Evolutionary conservation across 2,113 vertebrate species (phyloP).

Genomic region (Chiloscyllium plagiosum): DNA sequence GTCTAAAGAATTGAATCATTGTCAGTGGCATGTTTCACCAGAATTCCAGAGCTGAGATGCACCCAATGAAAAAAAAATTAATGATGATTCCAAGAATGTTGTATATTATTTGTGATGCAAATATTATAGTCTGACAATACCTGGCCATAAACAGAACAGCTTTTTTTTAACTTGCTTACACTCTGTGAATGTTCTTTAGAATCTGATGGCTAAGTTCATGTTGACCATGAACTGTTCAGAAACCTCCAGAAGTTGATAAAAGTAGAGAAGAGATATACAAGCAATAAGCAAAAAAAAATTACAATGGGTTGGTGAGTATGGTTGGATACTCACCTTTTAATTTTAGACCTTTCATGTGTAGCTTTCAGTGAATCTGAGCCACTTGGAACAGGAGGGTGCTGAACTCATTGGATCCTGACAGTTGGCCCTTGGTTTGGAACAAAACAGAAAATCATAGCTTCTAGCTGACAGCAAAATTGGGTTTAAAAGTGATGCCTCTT

Average conservation of each 20-base stretch:
- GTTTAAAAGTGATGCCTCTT: background rate
- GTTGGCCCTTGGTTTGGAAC: background rate
- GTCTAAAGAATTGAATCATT: background rate
- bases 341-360: background rate
- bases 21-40: background rate
- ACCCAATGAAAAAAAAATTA: background rate
- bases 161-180: background rate
- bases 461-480: background rate
- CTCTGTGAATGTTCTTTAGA: background rate
- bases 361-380: background rate
- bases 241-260: background rate
- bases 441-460: background rate
- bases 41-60: background rate
- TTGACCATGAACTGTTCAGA: background rate
- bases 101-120: background rate
- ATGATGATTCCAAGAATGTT: background rate
- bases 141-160: background rate
- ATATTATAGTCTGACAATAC: background rate
- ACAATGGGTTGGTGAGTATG: background rate
- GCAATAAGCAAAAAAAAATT: background rate
- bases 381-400: background rate
- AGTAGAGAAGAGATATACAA: background rate
- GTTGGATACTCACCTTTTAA: background rate
- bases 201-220: background rate
- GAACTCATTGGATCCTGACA: background rate